Evolutionary conservation across 2,888 invertebrate genomes (phyloP).

Genomic region (Caenorhabditis angaria): DNA sequence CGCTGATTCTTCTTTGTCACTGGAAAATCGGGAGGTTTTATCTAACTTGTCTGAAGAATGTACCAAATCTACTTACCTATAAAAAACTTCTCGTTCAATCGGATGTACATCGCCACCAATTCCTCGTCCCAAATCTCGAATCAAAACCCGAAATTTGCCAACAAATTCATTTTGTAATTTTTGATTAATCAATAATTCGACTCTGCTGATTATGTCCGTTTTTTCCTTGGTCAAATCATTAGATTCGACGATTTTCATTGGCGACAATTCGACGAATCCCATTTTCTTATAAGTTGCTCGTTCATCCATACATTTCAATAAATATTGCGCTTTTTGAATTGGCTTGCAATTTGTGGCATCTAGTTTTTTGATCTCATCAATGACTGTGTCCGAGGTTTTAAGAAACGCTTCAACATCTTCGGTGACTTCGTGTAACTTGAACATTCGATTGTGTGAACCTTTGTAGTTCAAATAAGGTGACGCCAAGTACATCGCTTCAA

Average conservation of each 20-base stretch:
- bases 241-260: not conserved
- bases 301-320: constrained; percentile 8
- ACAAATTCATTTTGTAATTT: not conserved
- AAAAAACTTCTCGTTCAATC: constrained; percentile 24
- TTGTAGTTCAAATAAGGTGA: constrained; percentile 30
- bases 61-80: no score
- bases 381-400: constrained; percentile 44
- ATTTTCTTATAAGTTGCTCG: not conserved
- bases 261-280: not conserved
- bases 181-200: not conserved
- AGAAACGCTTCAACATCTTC: constrained; percentile 51
- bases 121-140: constrained; percentile 20
- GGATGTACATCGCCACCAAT: constrained; percentile 31
- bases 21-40: no score
- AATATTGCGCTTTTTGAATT: constrained; percentile 16
- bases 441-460: constrained; percentile 31
- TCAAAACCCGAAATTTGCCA: constrained; percentile 7
- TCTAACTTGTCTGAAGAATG: no score
- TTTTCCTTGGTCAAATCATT: not conserved
- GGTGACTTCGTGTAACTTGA: constrained; percentile 23
- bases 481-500: constrained; percentile 32
- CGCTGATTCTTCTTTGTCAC: not conserved
- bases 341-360: not conserved
- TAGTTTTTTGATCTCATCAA: constrained; percentile 27
- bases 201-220: not conserved